phyloP scores from a whole-genome alignment of 2,888 invertebrate species.

The Ametastegia equiseti region DNA sequence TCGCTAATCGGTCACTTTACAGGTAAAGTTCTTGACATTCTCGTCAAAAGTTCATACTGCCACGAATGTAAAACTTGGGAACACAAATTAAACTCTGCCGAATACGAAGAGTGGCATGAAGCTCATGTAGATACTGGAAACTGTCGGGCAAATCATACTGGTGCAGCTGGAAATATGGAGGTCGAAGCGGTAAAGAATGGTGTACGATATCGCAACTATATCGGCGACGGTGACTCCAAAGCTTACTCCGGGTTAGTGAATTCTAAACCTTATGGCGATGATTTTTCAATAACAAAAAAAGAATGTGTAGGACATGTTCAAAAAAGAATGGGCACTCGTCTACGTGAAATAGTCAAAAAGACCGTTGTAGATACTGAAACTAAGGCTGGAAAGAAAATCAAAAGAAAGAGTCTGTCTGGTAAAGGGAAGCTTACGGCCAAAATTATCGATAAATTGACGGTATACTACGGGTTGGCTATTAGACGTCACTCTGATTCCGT shows the following conservation, averaged over 20 bases:
- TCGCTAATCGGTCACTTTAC: conserved; percentile 53
- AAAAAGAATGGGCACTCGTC: conserved; percentile 52
- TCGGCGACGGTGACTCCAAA: conserved; percentile 52
- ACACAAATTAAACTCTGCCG: conserved; percentile 52
- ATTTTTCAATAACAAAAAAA: conserved; percentile 54
- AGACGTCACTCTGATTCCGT: conserved; percentile 50
- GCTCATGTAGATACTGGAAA: conserved; percentile 51
- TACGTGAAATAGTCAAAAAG: conserved; percentile 52
- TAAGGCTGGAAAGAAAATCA: conserved; percentile 53
- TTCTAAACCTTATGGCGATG: conserved; percentile 54
- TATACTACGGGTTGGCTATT: conserved; percentile 53
- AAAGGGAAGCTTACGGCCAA: conserved; percentile 60
- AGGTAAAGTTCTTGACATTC: conserved; percentile 51
- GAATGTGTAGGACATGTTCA: conserved; percentile 54
- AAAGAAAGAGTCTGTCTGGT: conserved; percentile 51
- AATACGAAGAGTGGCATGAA: conserved; percentile 56
- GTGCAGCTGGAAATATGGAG: conserved; percentile 56
- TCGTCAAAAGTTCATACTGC: conserved; percentile 53
- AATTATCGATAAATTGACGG: conserved; percentile 53
- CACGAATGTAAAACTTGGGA: conserved; percentile 53
- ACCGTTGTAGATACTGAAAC: conserved; percentile 49
- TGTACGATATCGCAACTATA: conserved; percentile 53
- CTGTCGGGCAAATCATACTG: conserved; percentile 53
- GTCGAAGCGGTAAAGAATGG: conserved; percentile 51
- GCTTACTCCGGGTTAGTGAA: conserved; percentile 50